These are phyloP conservation scores for Coluber constrictor DNA, from an alignment of 2,797 vertebrate species.

Conservation along the genomic window DNA sequence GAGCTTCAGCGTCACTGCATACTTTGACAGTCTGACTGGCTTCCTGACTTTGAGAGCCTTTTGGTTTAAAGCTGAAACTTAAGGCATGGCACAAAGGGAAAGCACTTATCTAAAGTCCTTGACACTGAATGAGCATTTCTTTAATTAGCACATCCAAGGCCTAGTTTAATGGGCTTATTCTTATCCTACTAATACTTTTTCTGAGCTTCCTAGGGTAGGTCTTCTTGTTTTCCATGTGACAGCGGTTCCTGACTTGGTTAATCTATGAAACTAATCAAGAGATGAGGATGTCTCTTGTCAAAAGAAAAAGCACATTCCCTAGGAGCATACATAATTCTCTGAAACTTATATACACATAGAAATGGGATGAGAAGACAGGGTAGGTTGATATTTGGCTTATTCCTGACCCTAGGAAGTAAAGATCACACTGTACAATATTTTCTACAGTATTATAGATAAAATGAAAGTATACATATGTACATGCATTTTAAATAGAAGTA, in stretches of 20 bases:
- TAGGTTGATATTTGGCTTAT: not conserved
- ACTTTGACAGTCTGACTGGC: conserved; percentile 74
- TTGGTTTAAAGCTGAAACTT: conserved; percentile 72
- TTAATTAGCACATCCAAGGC: not conserved
- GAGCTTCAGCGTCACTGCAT: conserved; percentile 66
- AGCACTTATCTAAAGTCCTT: conserved; percentile 50
- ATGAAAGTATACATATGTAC: not conserved
- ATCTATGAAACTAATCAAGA: not conserved
- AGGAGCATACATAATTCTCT: not conserved
- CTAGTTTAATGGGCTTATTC: not conserved
- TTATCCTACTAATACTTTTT: not conserved
- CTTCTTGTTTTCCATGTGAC: not conserved
- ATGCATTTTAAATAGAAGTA: not conserved
- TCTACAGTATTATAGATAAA: not conserved
- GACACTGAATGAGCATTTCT: not conserved
- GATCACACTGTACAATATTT: not conserved
- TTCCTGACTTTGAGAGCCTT: conserved; percentile 76
- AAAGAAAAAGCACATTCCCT: not conserved
- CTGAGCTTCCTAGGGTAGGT: not conserved
- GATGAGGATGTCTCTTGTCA: not conserved
- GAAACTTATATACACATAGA: not conserved
- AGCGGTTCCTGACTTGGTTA: not conserved
- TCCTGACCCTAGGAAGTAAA: not conserved
- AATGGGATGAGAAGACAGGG: not conserved
- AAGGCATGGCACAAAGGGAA: conserved; percentile 53